Evolutionary conservation across 1,140 invertebrate species (phyloP), one percentile per base, ranked within the genome.

Genomic region (Psix sp.): DNA sequence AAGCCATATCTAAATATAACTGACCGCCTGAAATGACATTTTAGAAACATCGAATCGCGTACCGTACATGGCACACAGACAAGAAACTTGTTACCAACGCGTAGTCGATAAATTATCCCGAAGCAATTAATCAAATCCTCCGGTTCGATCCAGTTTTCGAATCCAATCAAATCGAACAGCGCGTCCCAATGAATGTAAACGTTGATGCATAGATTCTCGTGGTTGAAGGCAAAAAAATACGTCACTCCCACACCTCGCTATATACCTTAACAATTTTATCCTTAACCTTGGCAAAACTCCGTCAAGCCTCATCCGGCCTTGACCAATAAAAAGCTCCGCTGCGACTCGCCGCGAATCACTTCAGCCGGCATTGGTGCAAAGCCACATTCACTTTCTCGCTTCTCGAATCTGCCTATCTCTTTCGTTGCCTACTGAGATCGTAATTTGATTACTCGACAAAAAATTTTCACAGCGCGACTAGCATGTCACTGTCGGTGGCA

Each of bases 381-480:
- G 36, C 43, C 16, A 10, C 24, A 36, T 7, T n/a, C 16, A 48
- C 21, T 17, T 45, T 13, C 13, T 17, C 2, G 5, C 21, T n/a
- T n/a, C n/a, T n/a, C n/a, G n/a, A n/a, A n/a, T n/a, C n/a, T n/a
- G n/a, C n/a, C n/a, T n/a, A n/a, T n/a, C n/a, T n/a, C n/a, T n/a
- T n/a, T n/a, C n/a, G n/a, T n/a, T n/a, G n/a, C n/a, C n/a, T n/a
- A n/a, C n/a, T n/a, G n/a, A n/a, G n/a, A n/a, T n/a, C n/a, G n/a
- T n/a, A n/a, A n/a, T n/a, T n/a, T n/a, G n/a, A n/a, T n/a, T n/a
- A n/a, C n/a, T n/a, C n/a, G n/a, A n/a, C n/a, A n/a, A n/a, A 48
- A 26, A 39, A 62, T 38, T 62, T 67, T 74, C 56, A 74, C 62
- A 36, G 40, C 60, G 62, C 62, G 70, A 38, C 48, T 36, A 66